These are phyloP conservation scores for Melieria omissa DNA, from an alignment of 2,888 invertebrate species.

Conservation along the genomic window DNA sequence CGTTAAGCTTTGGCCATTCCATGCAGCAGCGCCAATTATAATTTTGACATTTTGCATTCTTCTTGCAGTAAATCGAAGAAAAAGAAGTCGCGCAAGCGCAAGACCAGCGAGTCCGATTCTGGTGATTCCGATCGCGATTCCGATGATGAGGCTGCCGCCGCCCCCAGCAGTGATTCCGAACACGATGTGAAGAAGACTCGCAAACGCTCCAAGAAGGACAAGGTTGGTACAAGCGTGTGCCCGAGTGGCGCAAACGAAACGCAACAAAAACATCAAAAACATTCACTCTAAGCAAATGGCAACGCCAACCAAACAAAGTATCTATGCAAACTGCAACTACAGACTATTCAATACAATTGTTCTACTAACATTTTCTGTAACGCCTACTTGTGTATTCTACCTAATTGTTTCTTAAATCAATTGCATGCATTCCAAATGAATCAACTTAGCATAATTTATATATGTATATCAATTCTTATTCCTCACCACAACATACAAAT, in stretches of 20 bases:
- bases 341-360: background rate
- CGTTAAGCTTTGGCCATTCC: background rate
- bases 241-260: too few species aligned
- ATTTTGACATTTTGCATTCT: background rate
- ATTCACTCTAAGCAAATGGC: background rate
- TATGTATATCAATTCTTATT: slow-evolving; percentile 19
- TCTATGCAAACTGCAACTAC: background rate
- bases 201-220: slow-evolving; percentile 65
- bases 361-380: slow-evolving; percentile 3
- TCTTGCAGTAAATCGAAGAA: slow-evolving; percentile 67
- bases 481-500: slow-evolving; percentile 16
- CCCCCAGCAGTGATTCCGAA: slow-evolving; percentile 60
- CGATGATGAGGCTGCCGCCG: slow-evolving; percentile 61
- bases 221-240: slow-evolving; percentile 53
- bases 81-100: slow-evolving; percentile 71
- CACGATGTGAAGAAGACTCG: slow-evolving; percentile 63
- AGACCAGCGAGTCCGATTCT: slow-evolving; percentile 67
- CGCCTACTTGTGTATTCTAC: background rate
- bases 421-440: slow-evolving; percentile 20
- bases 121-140: slow-evolving; percentile 64
- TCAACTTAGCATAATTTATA: background rate
- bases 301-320: background rate
- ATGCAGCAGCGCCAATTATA: background rate
- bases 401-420: slow-evolving; percentile 27
- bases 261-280: background rate